Evolutionary conservation across 2,113 vertebrate genomes (phyloP).

Genomic region (Holacanthus passer): DNA sequence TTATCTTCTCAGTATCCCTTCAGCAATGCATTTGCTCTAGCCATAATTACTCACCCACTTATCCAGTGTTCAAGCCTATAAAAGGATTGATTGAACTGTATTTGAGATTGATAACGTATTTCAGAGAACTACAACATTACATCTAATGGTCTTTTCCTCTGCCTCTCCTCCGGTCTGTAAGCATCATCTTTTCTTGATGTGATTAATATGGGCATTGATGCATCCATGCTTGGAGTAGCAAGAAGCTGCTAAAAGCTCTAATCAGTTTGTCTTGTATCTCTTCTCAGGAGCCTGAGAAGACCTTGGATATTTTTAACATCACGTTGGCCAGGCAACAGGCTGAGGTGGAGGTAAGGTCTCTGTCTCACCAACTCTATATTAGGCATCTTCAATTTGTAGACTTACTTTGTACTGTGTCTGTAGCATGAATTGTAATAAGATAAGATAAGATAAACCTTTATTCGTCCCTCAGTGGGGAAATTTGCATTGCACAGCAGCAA

Average conservation of each 20-base stretch:
- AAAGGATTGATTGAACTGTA: neutral
- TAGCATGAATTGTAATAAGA: neutral
- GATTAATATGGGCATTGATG: slow-evolving; percentile 34
- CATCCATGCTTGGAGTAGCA: neutral
- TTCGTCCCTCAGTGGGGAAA: no score
- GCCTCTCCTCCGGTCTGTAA: slow-evolving; percentile 16
- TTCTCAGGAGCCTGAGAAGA: slow-evolving; percentile 90
- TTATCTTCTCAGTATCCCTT: slow-evolving; percentile 4
- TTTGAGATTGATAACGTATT: slow-evolving; percentile 15
- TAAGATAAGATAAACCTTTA: no score
- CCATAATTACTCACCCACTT: neutral
- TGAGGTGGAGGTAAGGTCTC: slow-evolving; percentile 92
- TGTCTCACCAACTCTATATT: neutral
- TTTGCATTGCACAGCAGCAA: no score
- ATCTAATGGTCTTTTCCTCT: slow-evolving; percentile 13
- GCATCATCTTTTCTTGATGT: slow-evolving; percentile 5
- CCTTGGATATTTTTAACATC: slow-evolving; percentile 97
- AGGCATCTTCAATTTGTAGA: neutral
- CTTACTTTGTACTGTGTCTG: neutral
- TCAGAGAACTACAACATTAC: slow-evolving; percentile 2
- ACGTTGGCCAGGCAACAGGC: slow-evolving; percentile 95
- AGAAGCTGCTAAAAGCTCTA: slow-evolving; percentile 32
- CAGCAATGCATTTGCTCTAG: neutral
- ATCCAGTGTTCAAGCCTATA: neutral
- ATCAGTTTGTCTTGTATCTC: slow-evolving; percentile 43